Base-by-base conservation (phyloP, 2,888 invertebrate genomes). In the Smittia aterrima region DNA sequence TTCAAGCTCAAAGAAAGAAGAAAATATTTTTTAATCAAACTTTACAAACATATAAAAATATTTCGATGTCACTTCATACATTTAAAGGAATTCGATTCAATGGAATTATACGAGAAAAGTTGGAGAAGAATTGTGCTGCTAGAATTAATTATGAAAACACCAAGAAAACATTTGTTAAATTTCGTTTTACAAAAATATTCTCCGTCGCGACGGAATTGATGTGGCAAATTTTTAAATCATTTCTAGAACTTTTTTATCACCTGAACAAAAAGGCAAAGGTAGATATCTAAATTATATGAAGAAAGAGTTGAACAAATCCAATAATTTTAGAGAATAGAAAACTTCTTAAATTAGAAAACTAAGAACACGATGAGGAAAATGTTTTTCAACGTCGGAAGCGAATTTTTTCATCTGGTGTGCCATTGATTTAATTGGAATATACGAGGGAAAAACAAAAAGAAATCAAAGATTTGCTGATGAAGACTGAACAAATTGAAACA, bases 1-100 rank as follows among this genome's bases (percentile, higher is more conserved):
- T 32, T 32, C 13, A 47, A 6, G 47, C 47, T 47, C 13, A 47
- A 47, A 47, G 47, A 47, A n/a, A 3, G 11, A 38, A 11, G 11
- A 47, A 47, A 47, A 47, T 47, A 47, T 47, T 47, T 47, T 47
- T 47, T 47, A 47, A 47, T n/a, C 16, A 47, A 47, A n/a, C 47
- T 47, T 47, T 47, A 47, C 47, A 47, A 47, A n/a, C n/a, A n/a
- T n/a, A n/a, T n/a, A n/a, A n/a, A n/a, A n/a, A 32, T 32, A 32
- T 32, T 32, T 32, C 32, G 32, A 32, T 32, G 32, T 32, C 3
- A 32, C 32, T 32, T 3, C 32, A 32, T 16, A 11, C 16, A 47
- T 11, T 47, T 47, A 47, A 16, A 3, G 47, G 47, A 47, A 47
- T 13, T 47, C 47, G n/a, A 16, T 11, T 11, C 3, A n/a, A 47